A percentile compares a stretch with the other conserved stretches of the same genome.
These are phyloP conservation scores for Diadegma fenestrale DNA, from an alignment of 2,888 invertebrate genomes.

Conservation along the genomic window DNA sequence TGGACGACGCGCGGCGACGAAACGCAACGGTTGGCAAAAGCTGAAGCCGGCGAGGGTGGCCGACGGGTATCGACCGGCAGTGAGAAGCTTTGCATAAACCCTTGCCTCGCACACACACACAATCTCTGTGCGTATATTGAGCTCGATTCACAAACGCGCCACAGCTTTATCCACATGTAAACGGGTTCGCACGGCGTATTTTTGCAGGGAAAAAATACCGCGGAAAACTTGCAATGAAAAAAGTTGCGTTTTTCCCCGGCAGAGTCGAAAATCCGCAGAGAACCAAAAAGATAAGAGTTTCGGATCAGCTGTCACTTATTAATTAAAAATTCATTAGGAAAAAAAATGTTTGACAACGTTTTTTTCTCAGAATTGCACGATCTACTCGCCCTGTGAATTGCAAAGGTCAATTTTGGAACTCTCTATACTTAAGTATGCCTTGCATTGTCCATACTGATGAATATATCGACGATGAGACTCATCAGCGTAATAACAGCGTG, in stretches of 20 bases:
- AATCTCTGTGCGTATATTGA: not conserved
- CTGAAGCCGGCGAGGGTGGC: conserved; percentile 76
- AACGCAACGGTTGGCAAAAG: conserved; percentile 75
- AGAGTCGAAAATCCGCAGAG: too few relatives aligned
- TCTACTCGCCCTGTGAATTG: not conserved
- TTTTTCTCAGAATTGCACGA: not conserved
- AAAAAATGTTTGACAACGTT: not conserved
- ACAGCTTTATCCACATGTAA: conserved; percentile 37
- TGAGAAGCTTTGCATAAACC: conserved; percentile 77
- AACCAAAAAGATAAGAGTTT: too few relatives aligned
- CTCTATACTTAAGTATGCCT: not conserved
- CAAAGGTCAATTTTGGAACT: not conserved
- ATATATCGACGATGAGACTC: not conserved
- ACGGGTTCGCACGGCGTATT: not conserved
- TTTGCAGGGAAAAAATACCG: not conserved
- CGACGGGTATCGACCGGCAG: conserved; percentile 78
- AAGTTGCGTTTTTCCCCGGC: not conserved
- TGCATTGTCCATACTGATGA: not conserved
- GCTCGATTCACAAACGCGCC: conserved; percentile 49
- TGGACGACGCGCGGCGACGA: conserved; percentile 66
- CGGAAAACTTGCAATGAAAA: not conserved
- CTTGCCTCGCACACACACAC: conserved; percentile 70
- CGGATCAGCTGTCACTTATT: not conserved
- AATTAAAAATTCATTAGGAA: not conserved
- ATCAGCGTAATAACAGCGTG: not conserved